Conservation (phyloP, 2,113 vertebrate species). For the Pangasianodon gigas region DNA sequence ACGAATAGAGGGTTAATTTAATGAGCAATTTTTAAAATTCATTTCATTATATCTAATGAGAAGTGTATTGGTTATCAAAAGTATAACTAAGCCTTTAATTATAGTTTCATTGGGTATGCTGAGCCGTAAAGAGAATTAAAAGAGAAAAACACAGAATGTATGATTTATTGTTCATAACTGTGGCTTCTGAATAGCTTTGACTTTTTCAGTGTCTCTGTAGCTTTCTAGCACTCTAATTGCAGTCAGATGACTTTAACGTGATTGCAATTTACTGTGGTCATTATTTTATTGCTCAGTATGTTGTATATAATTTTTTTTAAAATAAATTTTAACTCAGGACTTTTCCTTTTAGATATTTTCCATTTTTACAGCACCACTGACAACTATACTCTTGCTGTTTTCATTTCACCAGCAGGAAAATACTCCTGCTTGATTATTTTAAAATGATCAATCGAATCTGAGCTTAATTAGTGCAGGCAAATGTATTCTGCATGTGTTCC, state of each 20-base stretch:
- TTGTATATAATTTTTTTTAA: slow-evolving; percentile 23
- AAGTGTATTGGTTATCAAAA: slow-evolving; percentile 5
- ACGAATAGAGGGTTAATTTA: slow-evolving; percentile 22
- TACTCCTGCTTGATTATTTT: slow-evolving; percentile 9
- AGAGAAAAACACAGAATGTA: background rate
- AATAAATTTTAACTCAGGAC: background rate
- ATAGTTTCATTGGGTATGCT: slow-evolving; percentile 13
- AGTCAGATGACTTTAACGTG: slow-evolving; percentile 35
- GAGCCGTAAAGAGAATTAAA: slow-evolving; percentile 9
- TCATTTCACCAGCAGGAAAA: background rate
- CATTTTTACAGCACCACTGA: background rate
- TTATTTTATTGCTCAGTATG: slow-evolving; percentile 29
- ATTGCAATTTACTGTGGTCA: slow-evolving; percentile 47
- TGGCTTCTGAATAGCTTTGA: slow-evolving; percentile 22
- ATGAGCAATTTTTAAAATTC: background rate
- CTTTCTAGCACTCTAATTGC: slow-evolving; percentile 26
- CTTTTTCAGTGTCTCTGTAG: background rate
- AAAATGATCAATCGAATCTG: slow-evolving; percentile 52
- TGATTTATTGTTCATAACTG: slow-evolving; percentile 28
- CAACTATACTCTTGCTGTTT: background rate
- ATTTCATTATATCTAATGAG: slow-evolving; percentile 37
- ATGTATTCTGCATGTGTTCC: slow-evolving; percentile 64
- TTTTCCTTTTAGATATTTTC: background rate
- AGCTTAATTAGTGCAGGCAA: slow-evolving; percentile 46
- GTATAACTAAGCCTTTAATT: slow-evolving; percentile 25